Evolutionary conservation across 2,113 vertebrate genomes (phyloP).

Genomic region (Laticauda laticaudata): DNA sequence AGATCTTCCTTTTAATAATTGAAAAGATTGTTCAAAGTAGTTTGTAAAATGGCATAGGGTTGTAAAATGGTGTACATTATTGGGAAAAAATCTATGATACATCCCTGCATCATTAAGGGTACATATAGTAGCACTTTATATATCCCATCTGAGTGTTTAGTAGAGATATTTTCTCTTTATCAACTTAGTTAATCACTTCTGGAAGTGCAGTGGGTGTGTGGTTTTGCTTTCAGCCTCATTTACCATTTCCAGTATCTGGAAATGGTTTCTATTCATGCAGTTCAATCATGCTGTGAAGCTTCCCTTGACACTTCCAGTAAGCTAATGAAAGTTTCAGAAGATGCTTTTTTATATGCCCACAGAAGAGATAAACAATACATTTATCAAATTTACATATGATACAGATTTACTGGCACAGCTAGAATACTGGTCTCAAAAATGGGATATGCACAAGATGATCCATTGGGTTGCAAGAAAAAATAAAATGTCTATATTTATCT

Average conservation of each 20-base stretch:
- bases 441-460: background rate
- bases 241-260: background rate
- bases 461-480: background rate
- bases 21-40: background rate
- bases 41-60: background rate
- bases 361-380: background rate
- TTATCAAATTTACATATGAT: background rate
- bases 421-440: background rate
- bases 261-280: background rate
- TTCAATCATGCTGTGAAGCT: background rate
- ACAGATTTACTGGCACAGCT: background rate
- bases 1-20: background rate
- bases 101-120: background rate
- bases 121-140: background rate
- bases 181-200: background rate
- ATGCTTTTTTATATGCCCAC: background rate
- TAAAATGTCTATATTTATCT: background rate
- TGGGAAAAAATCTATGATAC: background rate
- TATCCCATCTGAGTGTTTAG: background rate
- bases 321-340: background rate
- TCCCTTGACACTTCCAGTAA: background rate
- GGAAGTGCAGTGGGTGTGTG: background rate
- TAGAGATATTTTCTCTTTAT: background rate
- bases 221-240: background rate
- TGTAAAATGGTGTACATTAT: background rate